Percentiles rank a stretch among this genome's conserved stretches.
Evolutionary conservation across 2,797 vertebrate genomes (phyloP).

Genomic region (Mus caroli): DNA sequence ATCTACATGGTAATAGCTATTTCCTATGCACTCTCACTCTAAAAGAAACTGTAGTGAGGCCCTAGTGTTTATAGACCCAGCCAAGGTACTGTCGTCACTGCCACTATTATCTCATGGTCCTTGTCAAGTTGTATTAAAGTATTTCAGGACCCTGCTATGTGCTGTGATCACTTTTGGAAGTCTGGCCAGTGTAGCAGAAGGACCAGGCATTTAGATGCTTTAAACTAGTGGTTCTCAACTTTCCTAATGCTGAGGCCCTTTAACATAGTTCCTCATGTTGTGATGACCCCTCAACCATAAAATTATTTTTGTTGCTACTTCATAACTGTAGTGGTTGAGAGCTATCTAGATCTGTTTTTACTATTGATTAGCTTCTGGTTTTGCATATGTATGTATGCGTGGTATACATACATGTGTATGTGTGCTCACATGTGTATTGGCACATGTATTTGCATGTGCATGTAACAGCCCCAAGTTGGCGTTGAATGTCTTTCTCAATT

Average conservation of each 20-base stretch:
- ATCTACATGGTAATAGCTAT: not conserved
- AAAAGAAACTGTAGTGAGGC: not conserved
- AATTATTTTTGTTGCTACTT: not conserved
- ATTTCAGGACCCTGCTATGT: not conserved
- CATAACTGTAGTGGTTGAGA: not conserved
- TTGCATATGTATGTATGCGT: not conserved
- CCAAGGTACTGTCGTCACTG: not conserved
- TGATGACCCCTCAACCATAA: not conserved
- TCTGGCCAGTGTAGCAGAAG: not conserved
- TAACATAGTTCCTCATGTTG: not conserved
- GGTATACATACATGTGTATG: not conserved
- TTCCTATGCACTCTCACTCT: not conserved
- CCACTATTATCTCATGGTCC: not conserved
- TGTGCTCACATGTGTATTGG: not conserved
- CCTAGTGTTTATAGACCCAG: not conserved
- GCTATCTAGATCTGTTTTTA: constrained; percentile 8
- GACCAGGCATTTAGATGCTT: not conserved
- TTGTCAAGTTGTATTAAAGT: not conserved
- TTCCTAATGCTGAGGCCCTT: not conserved
- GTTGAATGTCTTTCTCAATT: not conserved
- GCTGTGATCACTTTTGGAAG: not conserved
- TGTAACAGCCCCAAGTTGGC: not conserved
- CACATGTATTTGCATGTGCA: not conserved
- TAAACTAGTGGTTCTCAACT: not conserved
- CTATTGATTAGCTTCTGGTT: not conserved